A percentile compares a stretch with the other conserved stretches of the same genome.
phyloP scores from a whole-genome alignment of 2,797 vertebrate genomes.

The Malacoctenus gilli region DNA sequence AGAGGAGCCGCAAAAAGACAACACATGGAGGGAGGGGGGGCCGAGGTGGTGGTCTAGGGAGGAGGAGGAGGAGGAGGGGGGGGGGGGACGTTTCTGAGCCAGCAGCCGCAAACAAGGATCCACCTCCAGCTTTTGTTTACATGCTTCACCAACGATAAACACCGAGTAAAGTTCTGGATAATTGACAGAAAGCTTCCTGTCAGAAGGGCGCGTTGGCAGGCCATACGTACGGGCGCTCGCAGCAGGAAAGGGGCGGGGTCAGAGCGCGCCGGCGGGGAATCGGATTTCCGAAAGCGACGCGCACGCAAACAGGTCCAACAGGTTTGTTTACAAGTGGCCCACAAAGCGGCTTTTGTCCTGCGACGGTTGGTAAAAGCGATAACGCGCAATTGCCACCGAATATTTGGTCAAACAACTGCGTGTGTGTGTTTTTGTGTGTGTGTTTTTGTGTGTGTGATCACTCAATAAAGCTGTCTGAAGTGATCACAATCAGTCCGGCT shows the following conservation, averaged over 20 bases:
- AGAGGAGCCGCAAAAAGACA: slow-evolving; percentile 59
- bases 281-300: slow-evolving; percentile 50
- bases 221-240: no score
- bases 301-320: slow-evolving; percentile 68
- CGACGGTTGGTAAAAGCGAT: slow-evolving; percentile 16
- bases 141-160: no score
- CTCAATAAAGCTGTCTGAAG: slow-evolving; percentile 48
- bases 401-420: slow-evolving; percentile 21
- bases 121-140: no score
- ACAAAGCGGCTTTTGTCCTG: slow-evolving; percentile 44
- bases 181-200: no score
- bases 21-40: slow-evolving; percentile 57
- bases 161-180: no score
- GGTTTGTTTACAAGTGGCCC: slow-evolving; percentile 60
- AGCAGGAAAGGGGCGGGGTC: slow-evolving; percentile 43
- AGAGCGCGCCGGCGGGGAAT: slow-evolving; percentile 43
- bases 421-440: slow-evolving; percentile 28
- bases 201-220: no score
- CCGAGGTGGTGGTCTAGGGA: slow-evolving; percentile 42
- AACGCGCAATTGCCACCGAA: slow-evolving; percentile 19
- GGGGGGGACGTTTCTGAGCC: no score
- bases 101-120: no score
- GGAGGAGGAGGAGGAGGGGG: no score
- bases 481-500: slow-evolving; percentile 37
- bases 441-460: slow-evolving; percentile 42